Evolutionary conservation across 2,113 vertebrate species (phyloP).

Genomic region (Ochotona princeps): DNA sequence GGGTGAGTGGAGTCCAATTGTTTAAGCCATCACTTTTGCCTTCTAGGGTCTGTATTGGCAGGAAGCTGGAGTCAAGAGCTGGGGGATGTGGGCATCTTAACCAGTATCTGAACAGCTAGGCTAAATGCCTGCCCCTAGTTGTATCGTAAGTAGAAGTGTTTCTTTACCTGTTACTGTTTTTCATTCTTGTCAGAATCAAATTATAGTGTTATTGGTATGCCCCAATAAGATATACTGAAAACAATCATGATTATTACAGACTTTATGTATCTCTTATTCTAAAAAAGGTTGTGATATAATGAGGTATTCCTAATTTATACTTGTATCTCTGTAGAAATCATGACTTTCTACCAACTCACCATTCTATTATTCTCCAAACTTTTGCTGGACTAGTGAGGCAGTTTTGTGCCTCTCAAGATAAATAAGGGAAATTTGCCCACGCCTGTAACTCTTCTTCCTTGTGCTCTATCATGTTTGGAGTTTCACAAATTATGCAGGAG

Average conservation of each 20-base stretch:
- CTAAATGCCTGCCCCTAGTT: too few relatives aligned
- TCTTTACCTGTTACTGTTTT: neutral
- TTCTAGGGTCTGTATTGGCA: too few relatives aligned
- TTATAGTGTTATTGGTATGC: neutral
- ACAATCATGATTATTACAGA: neutral
- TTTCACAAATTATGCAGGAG: neutral
- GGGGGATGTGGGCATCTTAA: too few relatives aligned
- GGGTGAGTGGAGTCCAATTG: too few relatives aligned
- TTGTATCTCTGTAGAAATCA: neutral
- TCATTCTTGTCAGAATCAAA: constrained; percentile 51
- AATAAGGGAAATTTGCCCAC: neutral
- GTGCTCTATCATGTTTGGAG: neutral
- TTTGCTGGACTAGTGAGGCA: neutral
- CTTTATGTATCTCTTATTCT: neutral
- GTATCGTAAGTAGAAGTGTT: neutral
- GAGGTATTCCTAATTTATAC: neutral
- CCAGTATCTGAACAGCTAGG: too few relatives aligned
- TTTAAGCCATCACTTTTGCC: too few relatives aligned
- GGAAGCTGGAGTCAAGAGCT: too few relatives aligned
- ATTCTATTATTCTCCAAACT: neutral
- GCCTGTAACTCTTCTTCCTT: neutral
- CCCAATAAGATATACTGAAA: constrained; percentile 20
- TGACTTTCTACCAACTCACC: neutral
- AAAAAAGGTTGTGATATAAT: neutral
- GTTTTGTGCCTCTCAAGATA: neutral